Conservation (phyloP, 2,113 vertebrate species). For the Trichomycterus rosablanca region DNA sequence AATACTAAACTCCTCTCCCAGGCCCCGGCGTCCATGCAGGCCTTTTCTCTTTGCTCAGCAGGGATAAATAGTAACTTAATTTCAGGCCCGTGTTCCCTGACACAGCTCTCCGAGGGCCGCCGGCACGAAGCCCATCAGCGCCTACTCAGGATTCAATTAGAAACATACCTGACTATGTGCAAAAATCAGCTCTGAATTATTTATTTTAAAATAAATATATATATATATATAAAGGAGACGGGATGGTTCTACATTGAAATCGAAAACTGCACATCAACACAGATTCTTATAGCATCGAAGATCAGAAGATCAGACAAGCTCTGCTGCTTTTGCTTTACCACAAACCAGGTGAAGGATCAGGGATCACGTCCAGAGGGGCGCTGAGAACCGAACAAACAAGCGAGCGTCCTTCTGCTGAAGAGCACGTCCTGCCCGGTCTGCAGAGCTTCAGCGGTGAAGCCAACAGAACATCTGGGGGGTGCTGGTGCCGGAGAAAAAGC, state of each 20-base stretch:
- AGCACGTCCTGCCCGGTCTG: conserved; percentile 46
- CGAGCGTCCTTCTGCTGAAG: conserved; percentile 43
- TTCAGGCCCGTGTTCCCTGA: conserved; percentile 70
- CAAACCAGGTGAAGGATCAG: conserved; percentile 32
- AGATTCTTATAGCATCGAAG: no score
- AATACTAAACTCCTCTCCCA: conserved; percentile 78
- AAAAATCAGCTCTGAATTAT: not conserved
- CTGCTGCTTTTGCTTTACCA: conserved; percentile 25
- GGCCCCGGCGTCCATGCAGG: conserved; percentile 62
- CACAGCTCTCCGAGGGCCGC: conserved; percentile 67
- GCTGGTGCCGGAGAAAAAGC: conserved; percentile 15
- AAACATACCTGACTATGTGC: conserved; percentile 5
- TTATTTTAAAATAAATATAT: conserved; percentile 2
- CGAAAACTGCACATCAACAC: no score
- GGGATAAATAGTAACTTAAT: conserved; percentile 81
- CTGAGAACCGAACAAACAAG: conserved; percentile 18
- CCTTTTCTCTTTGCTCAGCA: conserved; percentile 72
- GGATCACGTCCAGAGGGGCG: conserved; percentile 26
- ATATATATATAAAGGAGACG: no score
- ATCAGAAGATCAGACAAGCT: no score
- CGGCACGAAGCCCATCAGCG: conserved; percentile 55
- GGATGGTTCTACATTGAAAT: no score
- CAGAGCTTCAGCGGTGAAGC: conserved; percentile 46
- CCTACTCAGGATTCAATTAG: conserved; percentile 29
- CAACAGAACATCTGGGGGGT: conserved; percentile 32